phyloP scores from a whole-genome alignment of 2,113 vertebrate genomes.

The Solea solea region DNA sequence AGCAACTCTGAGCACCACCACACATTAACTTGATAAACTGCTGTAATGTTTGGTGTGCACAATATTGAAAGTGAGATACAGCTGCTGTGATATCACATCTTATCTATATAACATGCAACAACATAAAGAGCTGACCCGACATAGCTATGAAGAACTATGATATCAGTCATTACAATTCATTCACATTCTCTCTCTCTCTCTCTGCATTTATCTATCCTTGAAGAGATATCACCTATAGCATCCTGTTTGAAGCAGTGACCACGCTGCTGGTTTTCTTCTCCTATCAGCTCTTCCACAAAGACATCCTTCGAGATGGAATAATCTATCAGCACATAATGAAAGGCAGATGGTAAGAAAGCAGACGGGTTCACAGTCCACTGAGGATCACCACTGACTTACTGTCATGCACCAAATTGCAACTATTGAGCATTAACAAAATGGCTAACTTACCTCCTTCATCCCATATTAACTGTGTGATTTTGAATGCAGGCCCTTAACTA shows the following conservation, averaged over 20 bases:
- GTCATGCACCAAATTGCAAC: neutral
- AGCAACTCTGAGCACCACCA: too few relatives aligned
- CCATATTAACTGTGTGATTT: neutral
- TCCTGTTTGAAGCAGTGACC: slow-evolving; percentile 95
- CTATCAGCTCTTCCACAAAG: slow-evolving; percentile 95
- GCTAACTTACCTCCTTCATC: neutral
- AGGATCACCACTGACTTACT: neutral
- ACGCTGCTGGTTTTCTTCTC: slow-evolving; percentile 93
- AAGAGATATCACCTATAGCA: slow-evolving; percentile 96
- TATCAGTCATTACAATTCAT: neutral
- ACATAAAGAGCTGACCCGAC: too few relatives aligned
- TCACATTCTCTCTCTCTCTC: neutral
- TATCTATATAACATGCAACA: too few relatives aligned
- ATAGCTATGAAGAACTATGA: neutral
- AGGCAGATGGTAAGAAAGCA: slow-evolving; percentile 88
- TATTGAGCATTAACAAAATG: neutral
- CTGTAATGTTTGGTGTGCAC: too few relatives aligned
- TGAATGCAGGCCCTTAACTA: neutral
- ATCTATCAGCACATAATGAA: slow-evolving; percentile 91
- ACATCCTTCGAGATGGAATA: slow-evolving; percentile 89
- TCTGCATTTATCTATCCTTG: slow-evolving; percentile 25
- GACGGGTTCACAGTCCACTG: neutral
- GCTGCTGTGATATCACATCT: too few relatives aligned
- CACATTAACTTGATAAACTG: too few relatives aligned
- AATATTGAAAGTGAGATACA: too few relatives aligned